phyloP scores from a whole-genome alignment of 2,113 vertebrate genomes.

The Paralichthys olivaceus region DNA sequence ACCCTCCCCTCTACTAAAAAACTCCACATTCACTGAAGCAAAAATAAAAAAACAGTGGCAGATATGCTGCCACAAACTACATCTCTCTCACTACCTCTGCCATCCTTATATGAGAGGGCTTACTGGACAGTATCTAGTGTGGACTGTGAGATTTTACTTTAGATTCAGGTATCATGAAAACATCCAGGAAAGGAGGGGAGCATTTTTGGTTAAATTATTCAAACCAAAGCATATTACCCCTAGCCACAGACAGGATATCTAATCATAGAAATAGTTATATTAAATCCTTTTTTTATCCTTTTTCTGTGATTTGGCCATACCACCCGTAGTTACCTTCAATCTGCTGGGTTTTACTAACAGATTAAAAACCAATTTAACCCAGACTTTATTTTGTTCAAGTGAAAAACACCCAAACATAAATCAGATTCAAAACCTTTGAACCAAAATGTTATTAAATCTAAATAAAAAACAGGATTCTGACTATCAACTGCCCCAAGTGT shows the following conservation, averaged over 20 bases:
- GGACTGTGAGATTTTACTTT: slow-evolving; percentile 2
- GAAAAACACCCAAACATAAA: neutral
- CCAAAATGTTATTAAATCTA: slow-evolving; percentile 5
- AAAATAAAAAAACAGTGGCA: neutral
- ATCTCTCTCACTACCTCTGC: neutral
- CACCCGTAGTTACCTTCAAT: neutral
- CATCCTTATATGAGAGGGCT: neutral
- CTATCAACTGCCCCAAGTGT: neutral
- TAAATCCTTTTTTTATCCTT: neutral
- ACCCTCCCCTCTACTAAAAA: slow-evolving; percentile 22
- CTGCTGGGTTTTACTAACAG: neutral
- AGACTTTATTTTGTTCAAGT: neutral
- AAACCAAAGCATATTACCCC: neutral
- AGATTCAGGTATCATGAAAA: neutral
- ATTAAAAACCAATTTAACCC: neutral
- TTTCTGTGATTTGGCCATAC: neutral
- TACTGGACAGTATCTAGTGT: neutral
- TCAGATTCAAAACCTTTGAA: neutral
- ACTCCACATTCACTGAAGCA: slow-evolving; percentile 11
- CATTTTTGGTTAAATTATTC: neutral
- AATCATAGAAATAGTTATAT: neutral
- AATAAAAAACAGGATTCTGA: neutral
- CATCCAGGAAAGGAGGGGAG: neutral
- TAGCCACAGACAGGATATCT: neutral
- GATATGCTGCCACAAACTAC: slow-evolving; percentile 18